Percentiles rank a stretch among this genome's conserved stretches.
Evolutionary conservation across 2,797 vertebrate species (phyloP).

Genomic region (Petrocephalus schoutedeni): DNA sequence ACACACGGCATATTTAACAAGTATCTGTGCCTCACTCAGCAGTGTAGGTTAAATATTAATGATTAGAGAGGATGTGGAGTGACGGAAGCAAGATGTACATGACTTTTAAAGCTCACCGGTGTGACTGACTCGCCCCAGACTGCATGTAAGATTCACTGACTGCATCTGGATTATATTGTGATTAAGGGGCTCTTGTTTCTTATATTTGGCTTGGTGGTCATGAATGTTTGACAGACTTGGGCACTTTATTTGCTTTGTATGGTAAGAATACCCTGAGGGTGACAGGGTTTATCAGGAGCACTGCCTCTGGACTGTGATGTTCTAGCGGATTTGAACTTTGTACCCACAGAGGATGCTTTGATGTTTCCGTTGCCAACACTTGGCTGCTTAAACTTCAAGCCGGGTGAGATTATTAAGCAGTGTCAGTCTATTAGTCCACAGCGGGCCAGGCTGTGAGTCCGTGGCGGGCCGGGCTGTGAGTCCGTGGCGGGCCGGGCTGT

Average conservation of each 20-base stretch:
- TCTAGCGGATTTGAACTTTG: background rate
- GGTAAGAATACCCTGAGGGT: background rate
- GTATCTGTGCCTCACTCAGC: background rate
- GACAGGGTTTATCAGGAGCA: background rate
- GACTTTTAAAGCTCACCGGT: background rate
- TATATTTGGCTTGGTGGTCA: background rate
- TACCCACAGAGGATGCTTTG: background rate
- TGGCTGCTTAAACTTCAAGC: background rate
- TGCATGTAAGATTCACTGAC: background rate
- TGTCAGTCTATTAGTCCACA: background rate
- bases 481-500: background rate
- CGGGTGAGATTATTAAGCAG: background rate
- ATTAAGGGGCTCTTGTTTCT: background rate
- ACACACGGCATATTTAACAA: background rate
- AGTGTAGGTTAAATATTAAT: background rate
- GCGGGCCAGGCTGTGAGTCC: too few species aligned
- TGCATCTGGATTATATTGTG: background rate
- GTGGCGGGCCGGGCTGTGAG: background rate
- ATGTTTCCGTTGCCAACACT: background rate
- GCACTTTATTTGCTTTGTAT: background rate
- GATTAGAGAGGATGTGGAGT: background rate
- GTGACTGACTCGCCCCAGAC: background rate
- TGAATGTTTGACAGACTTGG: background rate
- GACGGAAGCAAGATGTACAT: background rate
- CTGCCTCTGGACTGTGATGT: background rate